These are phyloP conservation scores for Myocastor coypus DNA, from an alignment of 2,113 vertebrate genomes.

Conservation along the genomic window DNA sequence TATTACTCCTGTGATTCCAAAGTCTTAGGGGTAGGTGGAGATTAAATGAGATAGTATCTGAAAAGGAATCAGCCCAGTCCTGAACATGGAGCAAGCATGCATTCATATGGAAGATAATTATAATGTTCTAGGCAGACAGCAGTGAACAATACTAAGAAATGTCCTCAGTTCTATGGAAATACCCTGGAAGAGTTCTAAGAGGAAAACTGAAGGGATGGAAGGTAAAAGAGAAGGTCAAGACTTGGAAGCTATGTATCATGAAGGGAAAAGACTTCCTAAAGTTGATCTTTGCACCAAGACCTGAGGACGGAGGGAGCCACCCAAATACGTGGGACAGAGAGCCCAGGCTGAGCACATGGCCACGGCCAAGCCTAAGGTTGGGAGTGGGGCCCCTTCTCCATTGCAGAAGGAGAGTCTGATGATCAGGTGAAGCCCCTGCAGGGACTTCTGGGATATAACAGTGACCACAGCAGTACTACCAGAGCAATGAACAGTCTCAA, in stretches of 20 bases:
- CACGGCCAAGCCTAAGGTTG: neutral
- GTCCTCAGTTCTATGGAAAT: neutral
- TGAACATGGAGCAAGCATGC: neutral
- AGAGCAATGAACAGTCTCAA: neutral
- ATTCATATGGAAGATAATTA: neutral
- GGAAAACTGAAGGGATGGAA: neutral
- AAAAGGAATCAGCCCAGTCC: neutral
- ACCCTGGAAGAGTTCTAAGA: neutral
- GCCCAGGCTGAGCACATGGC: too few relatives aligned
- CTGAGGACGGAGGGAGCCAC: neutral
- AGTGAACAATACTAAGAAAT: neutral
- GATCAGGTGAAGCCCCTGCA: too few relatives aligned
- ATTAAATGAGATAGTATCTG: neutral
- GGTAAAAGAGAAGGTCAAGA: neutral
- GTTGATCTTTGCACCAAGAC: neutral
- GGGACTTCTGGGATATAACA: neutral
- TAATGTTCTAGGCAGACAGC: neutral
- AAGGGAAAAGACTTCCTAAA: neutral
- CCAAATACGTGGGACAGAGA: neutral
- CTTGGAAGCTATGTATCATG: neutral
- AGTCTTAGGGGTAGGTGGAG: neutral
- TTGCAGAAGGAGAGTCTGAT: fast-evolving
- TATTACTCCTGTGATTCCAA: neutral
- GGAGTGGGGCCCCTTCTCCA: too few relatives aligned
- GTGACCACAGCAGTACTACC: neutral